Base-by-base conservation (phyloP, 2,113 vertebrate species). In the Paracanthobrama guichenoti region DNA sequence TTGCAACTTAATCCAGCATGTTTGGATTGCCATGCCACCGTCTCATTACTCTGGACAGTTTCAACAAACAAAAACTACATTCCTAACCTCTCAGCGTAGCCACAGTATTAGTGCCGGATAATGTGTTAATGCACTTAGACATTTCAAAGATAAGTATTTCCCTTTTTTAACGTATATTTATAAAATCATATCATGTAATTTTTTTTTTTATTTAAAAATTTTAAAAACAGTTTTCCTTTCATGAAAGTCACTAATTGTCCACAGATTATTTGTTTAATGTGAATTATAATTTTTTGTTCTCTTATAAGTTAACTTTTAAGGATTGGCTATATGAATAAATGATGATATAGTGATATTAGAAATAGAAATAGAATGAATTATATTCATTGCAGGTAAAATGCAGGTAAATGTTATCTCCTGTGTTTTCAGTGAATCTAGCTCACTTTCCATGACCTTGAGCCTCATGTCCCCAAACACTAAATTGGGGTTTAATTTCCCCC, bases 401-500 rank as follows among this genome's bases (percentile, higher is more conserved):
- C 24, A 42, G 28, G 55, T 66, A n/a, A 59, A 60, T 6, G 26
- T 71, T 22, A 50, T 59, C 11, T 77, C 20, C 50, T 69, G 42
- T 79, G 28, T 44, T 22, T 48, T 78, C 35, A 26, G 62, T 53
- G 42, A 77, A 28, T 69, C 14, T 13, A 44, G 50, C 78, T 79
- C 84, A 57, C 80, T 86, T 73, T 20, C 20, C 35, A 12, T 93
- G 93, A 93, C 94, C 94, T 95, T 95, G 91, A 91, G 83, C 24
- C 81, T 81, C 39, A 44, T 24, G 89, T 91, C 89, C 84, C 79
- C 81, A 89, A 91, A 91, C 89, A 89, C 90, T 90, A 91, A 92
- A 93, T 88, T 87, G 88, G 87, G 90, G 89, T 93, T 93, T 94
- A 92, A 93, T 94, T 92, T 90, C 85, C 87, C 88, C 85, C 87